Percentiles rank a stretch among this genome's conserved stretches.
These are phyloP conservation scores for Cephus spinipes DNA, from an alignment of 2,888 invertebrate species.

Conservation along the genomic window DNA sequence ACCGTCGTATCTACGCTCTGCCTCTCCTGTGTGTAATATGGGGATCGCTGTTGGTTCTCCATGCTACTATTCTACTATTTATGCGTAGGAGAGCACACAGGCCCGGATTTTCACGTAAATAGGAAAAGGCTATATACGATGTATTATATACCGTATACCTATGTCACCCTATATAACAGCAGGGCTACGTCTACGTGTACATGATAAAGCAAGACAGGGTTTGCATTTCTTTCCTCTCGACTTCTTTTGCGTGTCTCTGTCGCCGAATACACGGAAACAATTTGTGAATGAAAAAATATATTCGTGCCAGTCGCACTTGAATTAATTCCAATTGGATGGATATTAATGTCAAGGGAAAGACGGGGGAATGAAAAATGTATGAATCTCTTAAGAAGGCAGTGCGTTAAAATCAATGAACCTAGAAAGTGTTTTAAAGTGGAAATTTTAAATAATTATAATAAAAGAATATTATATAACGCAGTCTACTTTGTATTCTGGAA, in stretches of 20 bases:
- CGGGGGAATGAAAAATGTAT: background rate
- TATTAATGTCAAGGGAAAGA: background rate
- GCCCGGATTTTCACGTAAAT: background rate
- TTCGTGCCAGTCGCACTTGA: background rate
- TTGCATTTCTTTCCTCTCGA: background rate
- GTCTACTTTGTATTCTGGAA: too few species aligned
- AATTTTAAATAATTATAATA: background rate
- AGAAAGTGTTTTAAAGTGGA: background rate
- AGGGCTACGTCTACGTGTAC: background rate
- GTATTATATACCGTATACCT: background rate
- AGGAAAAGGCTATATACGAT: background rate
- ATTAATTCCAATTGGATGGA: background rate
- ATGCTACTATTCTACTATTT: background rate
- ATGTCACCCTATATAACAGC: background rate
- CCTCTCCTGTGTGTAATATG: constrained; percentile 3
- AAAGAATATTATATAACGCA: too few species aligned
- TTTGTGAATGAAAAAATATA: background rate
- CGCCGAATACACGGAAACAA: background rate
- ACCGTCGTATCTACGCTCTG: constrained; percentile 13
- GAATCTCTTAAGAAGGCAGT: background rate
- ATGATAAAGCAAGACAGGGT: background rate
- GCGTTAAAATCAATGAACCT: background rate
- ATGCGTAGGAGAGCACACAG: background rate
- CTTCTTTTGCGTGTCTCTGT: background rate
- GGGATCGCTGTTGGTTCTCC: background rate